Conservation (phyloP, 2,113 vertebrate genomes). For the Maccullochella peelii region DNA sequence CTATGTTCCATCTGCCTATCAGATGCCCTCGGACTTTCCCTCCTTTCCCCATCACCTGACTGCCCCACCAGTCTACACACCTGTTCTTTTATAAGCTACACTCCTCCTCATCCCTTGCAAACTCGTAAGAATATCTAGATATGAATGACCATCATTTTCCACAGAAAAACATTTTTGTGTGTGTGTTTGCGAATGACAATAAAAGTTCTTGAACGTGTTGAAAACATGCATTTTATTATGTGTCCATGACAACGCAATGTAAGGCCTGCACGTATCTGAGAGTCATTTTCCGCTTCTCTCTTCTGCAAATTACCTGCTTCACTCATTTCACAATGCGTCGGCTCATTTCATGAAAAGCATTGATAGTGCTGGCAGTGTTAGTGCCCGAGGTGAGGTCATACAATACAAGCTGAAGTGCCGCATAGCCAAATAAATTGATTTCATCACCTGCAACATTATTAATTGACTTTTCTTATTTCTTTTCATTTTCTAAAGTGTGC, state of each 20-base stretch:
- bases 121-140: neutral
- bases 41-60: too few species aligned
- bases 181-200: neutral
- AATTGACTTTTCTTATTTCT: neutral
- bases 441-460: slow-evolving; percentile 11
- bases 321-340: neutral
- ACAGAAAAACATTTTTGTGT: neutral
- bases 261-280: neutral
- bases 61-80: too few species aligned
- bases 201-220: neutral
- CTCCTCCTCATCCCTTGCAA: neutral
- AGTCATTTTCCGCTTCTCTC: neutral
- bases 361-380: neutral
- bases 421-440: neutral
- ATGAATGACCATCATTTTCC: neutral
- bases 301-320: neutral
- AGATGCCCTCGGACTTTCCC: too few species aligned
- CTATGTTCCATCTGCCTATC: too few species aligned
- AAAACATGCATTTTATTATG: neutral
- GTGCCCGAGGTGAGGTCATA: neutral
- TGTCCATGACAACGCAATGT: neutral
- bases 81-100: neutral
- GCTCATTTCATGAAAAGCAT: neutral
- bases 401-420: neutral
- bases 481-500: neutral